phyloP scores from a whole-genome alignment of 2,797 vertebrate species.

The Myotis planiceps region DNA sequence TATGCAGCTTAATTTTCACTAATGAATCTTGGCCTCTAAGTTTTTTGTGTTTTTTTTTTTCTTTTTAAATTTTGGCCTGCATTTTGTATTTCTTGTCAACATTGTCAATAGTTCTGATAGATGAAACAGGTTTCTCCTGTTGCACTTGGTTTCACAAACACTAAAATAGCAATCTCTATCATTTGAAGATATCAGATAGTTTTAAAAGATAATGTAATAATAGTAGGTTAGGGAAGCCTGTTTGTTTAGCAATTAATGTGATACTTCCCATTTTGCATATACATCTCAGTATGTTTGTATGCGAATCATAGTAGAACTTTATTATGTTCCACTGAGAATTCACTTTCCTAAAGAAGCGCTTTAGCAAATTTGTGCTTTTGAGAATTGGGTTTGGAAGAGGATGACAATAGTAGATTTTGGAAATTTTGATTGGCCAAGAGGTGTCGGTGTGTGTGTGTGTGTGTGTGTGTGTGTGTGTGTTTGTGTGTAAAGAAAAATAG shows the following conservation, averaged over 20 bases:
- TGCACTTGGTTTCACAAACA: constrained; percentile 48
- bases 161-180: background rate
- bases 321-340: background rate
- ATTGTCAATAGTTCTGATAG: constrained; percentile 17
- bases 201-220: constrained; percentile 19
- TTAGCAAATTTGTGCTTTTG: constrained; percentile 33
- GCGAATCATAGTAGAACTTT: background rate
- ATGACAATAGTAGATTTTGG: constrained; percentile 29
- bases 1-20: constrained; percentile 35
- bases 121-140: constrained; percentile 53
- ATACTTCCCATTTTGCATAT: constrained; percentile 36
- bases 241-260: constrained; percentile 12
- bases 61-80: background rate
- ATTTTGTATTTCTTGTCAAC: constrained; percentile 49
- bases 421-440: background rate
- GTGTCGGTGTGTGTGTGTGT: background rate
- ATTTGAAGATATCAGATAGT: constrained; percentile 48
- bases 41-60: background rate
- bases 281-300: constrained; percentile 32
- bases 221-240: constrained; percentile 35
- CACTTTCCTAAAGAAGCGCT: background rate
- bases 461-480: no score
- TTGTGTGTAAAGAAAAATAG: background rate
- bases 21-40: background rate
- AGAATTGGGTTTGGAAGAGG: constrained; percentile 42